Evolutionary conservation across 2,888 invertebrate species (phyloP), one percentile per base, ranked within the genome.

Genomic region (Phlogophora meticulosa): DNA sequence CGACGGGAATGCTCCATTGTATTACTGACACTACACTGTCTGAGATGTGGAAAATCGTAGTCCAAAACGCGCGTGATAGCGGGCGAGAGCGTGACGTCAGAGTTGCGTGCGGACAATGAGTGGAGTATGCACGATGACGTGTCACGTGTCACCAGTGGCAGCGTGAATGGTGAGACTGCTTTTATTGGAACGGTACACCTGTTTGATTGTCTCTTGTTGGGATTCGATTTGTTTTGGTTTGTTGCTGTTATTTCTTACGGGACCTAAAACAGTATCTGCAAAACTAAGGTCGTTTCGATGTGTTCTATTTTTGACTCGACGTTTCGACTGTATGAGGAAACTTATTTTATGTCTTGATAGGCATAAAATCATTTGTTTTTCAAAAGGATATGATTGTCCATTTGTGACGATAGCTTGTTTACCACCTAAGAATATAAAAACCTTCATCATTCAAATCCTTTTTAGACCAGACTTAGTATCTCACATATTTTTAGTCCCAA

Each of bases 1-100:
- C 92, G 90, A 91, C 93, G 92, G 92, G 93, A 93, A 92, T 91
- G 91, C 88, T 92, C 94, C 85, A 94, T 95, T 95, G 95, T 95
- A 91, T 90, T 88, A 90, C 91, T 93, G 94, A 93, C 94, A 93
- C 92, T 91, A 90, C 90, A 87, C 89, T 90, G 92, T 93, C 92
- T 93, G 92, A 94, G 94, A 94, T 92, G 94, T 93, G 93, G 93
- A 93, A 93, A 92, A 92, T 90, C 91, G 92, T 87, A 90, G 91
- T 88, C 93, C 94, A 92, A 93, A 93, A 90, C 85, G 85, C 76
- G 80, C 85, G 85, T 88, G 89, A 90, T 88, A 87, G 79, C 82
- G 85, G 81, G 78, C 68, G 72, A 42, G 74, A 61, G 61, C 72
- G 69, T 83, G 76, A 84, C 85, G 87, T 86, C 85, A 86, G 78